phyloP scores from a whole-genome alignment of 1,140 invertebrate genomes.

The Zaprionus lachaisei region DNA sequence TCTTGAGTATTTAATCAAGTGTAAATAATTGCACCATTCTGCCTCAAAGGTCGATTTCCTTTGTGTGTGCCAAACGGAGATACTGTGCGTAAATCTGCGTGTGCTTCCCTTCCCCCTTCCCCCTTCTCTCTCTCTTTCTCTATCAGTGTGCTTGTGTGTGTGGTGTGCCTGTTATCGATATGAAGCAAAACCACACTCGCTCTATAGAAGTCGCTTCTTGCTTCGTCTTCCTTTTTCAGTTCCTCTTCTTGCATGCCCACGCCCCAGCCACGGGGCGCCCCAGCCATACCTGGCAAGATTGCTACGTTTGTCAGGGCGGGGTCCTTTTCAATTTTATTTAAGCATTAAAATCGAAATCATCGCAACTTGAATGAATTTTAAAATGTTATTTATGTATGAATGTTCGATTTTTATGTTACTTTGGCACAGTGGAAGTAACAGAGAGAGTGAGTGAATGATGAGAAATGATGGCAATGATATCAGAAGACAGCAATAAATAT shows the following conservation, averaged over 20 bases:
- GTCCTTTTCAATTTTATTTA: slow-evolving; percentile 50
- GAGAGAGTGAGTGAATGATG: background rate
- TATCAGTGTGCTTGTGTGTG: slow-evolving; percentile 10
- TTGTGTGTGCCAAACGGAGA: slow-evolving; percentile 65
- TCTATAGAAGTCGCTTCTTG: background rate
- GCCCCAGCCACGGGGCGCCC: slow-evolving; percentile 11
- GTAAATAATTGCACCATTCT: slow-evolving; percentile 82
- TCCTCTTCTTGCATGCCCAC: background rate
- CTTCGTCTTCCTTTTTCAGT: background rate
- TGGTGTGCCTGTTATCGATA: slow-evolving; percentile 53
- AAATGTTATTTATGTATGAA: slow-evolving; percentile 47
- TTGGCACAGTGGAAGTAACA: background rate
- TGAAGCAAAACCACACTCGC: slow-evolving; percentile 47
- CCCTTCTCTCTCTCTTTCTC: background rate
- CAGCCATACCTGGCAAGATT: background rate
- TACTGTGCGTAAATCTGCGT: slow-evolving; percentile 34
- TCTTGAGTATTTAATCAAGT: slow-evolving; percentile 83
- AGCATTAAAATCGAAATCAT: slow-evolving; percentile 66
- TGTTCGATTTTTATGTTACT: slow-evolving; percentile 15
- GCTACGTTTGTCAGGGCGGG: slow-evolving; percentile 3
- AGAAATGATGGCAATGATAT: background rate
- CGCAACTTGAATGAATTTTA: slow-evolving; percentile 55
- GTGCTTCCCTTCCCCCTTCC: background rate
- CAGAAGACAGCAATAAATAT: background rate
- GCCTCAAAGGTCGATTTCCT: slow-evolving; percentile 79